Conservation (phyloP, 2,888 invertebrate genomes). For the Xylocampa areola region DNA sequence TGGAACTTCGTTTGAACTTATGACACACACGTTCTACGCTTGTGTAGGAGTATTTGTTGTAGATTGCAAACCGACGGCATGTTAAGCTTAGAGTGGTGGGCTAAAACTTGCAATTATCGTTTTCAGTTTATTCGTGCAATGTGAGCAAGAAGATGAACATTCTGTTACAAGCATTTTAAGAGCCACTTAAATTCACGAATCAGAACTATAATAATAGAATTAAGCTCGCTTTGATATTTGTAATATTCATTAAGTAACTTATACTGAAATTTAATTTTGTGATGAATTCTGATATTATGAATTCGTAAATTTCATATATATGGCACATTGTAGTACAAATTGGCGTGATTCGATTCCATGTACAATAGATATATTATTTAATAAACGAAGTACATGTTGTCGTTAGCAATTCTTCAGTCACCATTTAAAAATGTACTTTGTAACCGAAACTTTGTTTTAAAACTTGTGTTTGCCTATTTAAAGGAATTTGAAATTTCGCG, state of each 20-base stretch:
- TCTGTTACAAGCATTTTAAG: neutral
- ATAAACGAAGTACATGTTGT: no score
- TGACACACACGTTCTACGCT: no score
- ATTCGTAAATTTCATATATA: no score
- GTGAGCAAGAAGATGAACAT: constrained; percentile 2
- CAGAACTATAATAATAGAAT: neutral
- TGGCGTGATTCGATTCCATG: no score
- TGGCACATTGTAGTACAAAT: no score
- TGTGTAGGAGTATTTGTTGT: neutral
- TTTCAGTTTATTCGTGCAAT: neutral
- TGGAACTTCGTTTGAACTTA: no score
- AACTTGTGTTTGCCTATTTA: no score
- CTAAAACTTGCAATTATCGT: neutral
- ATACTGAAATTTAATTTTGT: neutral
- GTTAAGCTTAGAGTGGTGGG: constrained; percentile 1
- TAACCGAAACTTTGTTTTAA: no score
- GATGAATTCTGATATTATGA: neutral
- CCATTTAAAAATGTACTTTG: no score
- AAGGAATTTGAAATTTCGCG: no score
- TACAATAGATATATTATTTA: no score
- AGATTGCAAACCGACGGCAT: neutral
- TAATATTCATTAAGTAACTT: neutral
- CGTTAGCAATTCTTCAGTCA: no score
- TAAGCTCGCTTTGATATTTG: constrained; percentile 1
- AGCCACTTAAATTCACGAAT: constrained; percentile 1